Conservation (phyloP, 2,888 invertebrate genomes). For the Cybosia mesomella region DNA sequence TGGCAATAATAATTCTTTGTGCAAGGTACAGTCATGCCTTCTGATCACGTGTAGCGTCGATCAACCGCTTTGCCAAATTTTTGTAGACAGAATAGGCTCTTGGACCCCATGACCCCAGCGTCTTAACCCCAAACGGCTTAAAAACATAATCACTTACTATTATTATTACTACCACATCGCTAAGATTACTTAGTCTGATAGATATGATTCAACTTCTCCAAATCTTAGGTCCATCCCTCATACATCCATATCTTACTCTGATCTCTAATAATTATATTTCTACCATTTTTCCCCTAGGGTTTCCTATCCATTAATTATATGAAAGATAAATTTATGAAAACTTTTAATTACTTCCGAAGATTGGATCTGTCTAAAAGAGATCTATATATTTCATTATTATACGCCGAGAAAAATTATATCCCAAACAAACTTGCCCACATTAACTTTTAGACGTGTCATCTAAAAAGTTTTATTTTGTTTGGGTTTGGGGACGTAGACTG, state of each 20-base stretch:
- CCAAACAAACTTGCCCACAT: conserved; percentile 6
- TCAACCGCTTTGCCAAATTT: too few species aligned
- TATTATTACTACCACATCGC: too few species aligned
- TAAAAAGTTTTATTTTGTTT: conserved; percentile 34
- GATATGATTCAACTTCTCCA: background rate
- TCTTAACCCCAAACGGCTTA: too few species aligned
- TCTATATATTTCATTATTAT: background rate
- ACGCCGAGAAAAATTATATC: background rate
- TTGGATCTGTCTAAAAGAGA: background rate
- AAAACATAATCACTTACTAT: too few species aligned
- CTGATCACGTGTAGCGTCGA: too few species aligned
- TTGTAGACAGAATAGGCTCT: too few species aligned
- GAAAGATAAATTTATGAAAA: background rate
- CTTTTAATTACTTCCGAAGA: conserved; percentile 4
- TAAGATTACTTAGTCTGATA: background rate
- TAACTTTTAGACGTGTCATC: conserved; percentile 28
- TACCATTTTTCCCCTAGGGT: background rate
- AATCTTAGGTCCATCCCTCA: background rate
- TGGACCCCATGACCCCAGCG: too few species aligned
- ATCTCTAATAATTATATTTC: conserved; percentile 4
- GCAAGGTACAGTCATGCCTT: too few species aligned
- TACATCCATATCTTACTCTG: background rate
- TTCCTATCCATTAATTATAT: background rate
- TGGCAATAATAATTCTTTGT: too few species aligned
- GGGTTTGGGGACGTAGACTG: conserved; percentile 5